These are phyloP conservation scores for Epinephelus awoara DNA, from an alignment of 2,797 vertebrate species.

Conservation along the genomic window DNA sequence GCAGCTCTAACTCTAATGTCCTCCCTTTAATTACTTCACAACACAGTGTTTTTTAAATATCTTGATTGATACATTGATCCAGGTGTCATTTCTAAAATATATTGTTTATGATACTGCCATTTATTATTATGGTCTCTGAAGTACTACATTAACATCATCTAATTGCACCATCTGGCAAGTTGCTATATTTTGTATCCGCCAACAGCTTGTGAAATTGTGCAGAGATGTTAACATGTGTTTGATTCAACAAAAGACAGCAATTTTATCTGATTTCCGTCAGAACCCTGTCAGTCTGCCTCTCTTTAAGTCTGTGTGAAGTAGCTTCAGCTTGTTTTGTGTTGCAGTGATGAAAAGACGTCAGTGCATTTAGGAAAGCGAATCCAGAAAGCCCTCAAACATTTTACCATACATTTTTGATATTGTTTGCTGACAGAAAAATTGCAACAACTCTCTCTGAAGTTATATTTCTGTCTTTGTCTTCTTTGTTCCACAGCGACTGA, in stretches of 20 bases:
- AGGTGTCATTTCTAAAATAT: background rate
- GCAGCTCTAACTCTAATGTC: background rate
- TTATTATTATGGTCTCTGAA: background rate
- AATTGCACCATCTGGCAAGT: slow-evolving; percentile 1
- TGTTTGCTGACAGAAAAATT: slow-evolving; percentile 36
- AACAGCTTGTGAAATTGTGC: slow-evolving; percentile 7
- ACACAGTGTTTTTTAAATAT: slow-evolving; percentile 5
- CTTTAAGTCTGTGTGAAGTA: slow-evolving; percentile 28
- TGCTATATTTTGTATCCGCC: background rate
- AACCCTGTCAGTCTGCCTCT: slow-evolving; percentile 18
- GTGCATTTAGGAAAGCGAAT: slow-evolving; percentile 28
- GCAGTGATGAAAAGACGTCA: slow-evolving; percentile 30
- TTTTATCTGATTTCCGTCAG: slow-evolving; percentile 34
- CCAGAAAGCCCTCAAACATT: slow-evolving; percentile 32
- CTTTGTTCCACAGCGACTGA: slow-evolving; percentile 48
- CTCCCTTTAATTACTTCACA: slow-evolving; percentile 3
- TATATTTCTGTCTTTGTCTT: slow-evolving; percentile 45
- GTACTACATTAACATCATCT: background rate
- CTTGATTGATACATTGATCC: background rate
- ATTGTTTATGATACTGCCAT: background rate
- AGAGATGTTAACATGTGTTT: slow-evolving; percentile 27
- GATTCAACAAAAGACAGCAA: slow-evolving; percentile 29
- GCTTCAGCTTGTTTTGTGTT: slow-evolving; percentile 30
- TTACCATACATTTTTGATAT: slow-evolving; percentile 35
- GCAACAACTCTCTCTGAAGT: slow-evolving; percentile 39